These are phyloP conservation scores for Phaethon lepturus DNA, from an alignment of 2,113 vertebrate genomes.

Conservation along the genomic window DNA sequence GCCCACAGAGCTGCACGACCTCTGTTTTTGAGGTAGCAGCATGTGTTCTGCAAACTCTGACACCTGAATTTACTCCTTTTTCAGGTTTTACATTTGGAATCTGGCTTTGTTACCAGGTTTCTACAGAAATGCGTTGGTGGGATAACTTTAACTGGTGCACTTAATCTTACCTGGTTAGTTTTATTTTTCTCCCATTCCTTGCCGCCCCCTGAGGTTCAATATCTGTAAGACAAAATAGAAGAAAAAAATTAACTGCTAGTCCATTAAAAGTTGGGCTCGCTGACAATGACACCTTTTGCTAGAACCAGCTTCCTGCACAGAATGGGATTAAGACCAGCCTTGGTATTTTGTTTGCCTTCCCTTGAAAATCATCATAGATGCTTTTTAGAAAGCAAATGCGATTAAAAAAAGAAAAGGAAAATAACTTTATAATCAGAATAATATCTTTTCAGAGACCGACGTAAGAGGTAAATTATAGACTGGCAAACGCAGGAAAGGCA, in stretches of 20 bases:
- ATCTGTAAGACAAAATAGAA: constrained; percentile 6
- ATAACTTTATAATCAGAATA: neutral
- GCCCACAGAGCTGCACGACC: neutral
- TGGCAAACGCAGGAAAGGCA: neutral
- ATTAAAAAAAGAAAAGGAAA: neutral
- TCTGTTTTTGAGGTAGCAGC: neutral
- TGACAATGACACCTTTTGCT: constrained; percentile 24
- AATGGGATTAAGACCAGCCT: neutral
- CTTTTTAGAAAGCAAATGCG: neutral
- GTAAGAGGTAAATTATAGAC: neutral
- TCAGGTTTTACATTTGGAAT: neutral
- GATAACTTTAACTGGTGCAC: neutral
- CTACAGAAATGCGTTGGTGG: neutral
- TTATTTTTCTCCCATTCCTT: neutral
- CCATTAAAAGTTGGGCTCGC: neutral
- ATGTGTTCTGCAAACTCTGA: neutral
- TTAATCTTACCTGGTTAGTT: neutral
- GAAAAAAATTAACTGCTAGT: neutral
- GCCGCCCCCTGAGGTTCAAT: neutral
- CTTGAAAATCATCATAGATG: neutral
- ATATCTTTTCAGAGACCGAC: neutral
- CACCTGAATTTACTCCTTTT: constrained; percentile 13
- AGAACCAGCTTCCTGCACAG: neutral
- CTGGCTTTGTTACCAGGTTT: neutral
- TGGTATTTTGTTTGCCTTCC: neutral